Percentiles rank a stretch among this genome's conserved stretches.
phyloP scores from a whole-genome alignment of 2,797 vertebrate genomes.

The Hozukius guyotensis region DNA sequence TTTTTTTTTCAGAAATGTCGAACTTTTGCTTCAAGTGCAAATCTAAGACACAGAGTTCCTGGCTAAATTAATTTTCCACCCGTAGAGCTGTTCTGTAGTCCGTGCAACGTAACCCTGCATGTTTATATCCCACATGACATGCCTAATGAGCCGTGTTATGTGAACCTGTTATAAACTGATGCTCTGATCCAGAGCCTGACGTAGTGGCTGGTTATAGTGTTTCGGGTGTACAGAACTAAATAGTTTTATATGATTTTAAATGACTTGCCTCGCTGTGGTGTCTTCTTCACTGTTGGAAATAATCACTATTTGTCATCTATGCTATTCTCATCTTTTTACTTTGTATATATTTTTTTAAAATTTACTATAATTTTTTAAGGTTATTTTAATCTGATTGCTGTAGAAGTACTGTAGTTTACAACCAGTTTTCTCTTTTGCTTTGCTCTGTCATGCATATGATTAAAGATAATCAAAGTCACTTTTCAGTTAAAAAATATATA shows the following conservation, averaged over 20 bases:
- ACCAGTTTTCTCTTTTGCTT: not conserved
- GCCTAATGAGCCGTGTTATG: not conserved
- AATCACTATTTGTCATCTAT: slow-evolving; percentile 32
- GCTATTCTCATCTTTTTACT: slow-evolving; percentile 23
- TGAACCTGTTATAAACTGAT: not conserved
- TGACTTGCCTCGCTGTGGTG: slow-evolving; percentile 2
- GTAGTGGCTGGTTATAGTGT: not conserved
- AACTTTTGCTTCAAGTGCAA: not conserved
- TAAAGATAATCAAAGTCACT: too few species aligned
- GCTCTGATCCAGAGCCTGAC: slow-evolving; percentile 2
- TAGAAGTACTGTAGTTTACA: slow-evolving; percentile 31
- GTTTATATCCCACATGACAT: slow-evolving; percentile 22
- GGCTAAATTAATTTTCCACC: not conserved
- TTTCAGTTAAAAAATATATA: not conserved
- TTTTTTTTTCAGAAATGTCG: not conserved
- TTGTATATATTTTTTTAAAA: not conserved
- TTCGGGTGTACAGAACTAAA: not conserved
- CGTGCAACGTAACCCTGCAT: slow-evolving; percentile 36
- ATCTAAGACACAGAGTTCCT: not conserved
- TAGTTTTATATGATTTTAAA: slow-evolving; percentile 24
- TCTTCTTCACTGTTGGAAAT: slow-evolving; percentile 38
- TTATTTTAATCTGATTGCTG: slow-evolving; percentile 32
- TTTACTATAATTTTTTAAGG: not conserved
- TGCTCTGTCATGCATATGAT: not conserved
- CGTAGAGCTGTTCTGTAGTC: slow-evolving; percentile 3